phyloP scores from a whole-genome alignment of 2,888 invertebrate species.

The Brenthis hecate region DNA sequence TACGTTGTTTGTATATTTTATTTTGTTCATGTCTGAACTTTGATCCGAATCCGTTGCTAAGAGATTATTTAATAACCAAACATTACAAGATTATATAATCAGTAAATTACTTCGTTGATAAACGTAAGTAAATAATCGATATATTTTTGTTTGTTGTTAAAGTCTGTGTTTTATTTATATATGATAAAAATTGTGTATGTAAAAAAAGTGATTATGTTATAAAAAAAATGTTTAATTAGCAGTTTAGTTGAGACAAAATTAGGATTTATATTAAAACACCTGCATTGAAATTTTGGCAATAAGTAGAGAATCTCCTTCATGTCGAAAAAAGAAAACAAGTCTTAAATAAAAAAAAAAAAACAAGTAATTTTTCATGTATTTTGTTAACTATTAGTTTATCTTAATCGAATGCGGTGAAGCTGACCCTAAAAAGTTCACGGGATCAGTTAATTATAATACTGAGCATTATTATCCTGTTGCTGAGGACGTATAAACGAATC shows the following conservation, averaged over 20 bases:
- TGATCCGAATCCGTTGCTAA: not conserved
- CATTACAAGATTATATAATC: constrained; percentile 1
- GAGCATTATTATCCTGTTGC: constrained; percentile 53
- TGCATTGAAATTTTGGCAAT: too few relatives aligned
- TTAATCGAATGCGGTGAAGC: constrained; percentile 37
- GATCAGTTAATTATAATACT: constrained; percentile 62
- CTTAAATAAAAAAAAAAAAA: too few relatives aligned
- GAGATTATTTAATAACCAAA: constrained; percentile 6
- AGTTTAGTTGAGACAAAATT: too few relatives aligned
- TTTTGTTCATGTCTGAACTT: not conserved
- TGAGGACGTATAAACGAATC: constrained; percentile 52
- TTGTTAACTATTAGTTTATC: constrained; percentile 3
- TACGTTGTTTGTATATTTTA: not conserved
- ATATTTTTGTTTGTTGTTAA: not conserved
- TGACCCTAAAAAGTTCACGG: constrained; percentile 48
- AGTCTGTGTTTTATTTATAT: too few relatives aligned
- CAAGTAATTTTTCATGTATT: too few relatives aligned
- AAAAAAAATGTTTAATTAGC: too few relatives aligned
- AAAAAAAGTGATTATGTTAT: too few relatives aligned
- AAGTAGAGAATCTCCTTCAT: too few relatives aligned
- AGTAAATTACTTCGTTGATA: not conserved
- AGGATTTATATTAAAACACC: too few relatives aligned
- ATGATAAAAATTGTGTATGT: too few relatives aligned
- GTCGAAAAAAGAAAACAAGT: too few relatives aligned
- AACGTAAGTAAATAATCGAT: constrained; percentile 10